Percentiles rank a stretch among this genome's conserved stretches.
Conservation (phyloP, 1,140 invertebrate species). For the Drosophila sulfurigaster region DNA sequence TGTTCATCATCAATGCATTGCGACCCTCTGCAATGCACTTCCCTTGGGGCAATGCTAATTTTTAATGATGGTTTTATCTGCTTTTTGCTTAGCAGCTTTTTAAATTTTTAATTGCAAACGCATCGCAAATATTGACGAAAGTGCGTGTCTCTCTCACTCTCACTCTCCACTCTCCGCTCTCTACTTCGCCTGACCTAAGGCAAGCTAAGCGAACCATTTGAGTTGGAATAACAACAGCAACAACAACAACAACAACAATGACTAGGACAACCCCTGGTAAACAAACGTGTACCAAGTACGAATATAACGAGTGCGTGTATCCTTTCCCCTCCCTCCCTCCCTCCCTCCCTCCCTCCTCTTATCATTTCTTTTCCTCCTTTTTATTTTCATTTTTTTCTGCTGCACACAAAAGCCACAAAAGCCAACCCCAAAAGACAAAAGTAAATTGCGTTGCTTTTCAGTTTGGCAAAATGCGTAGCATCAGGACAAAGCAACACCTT, state of each 20-base stretch:
- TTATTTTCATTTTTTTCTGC: not conserved
- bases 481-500: slow-evolving; percentile 76
- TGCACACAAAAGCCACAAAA: slow-evolving; percentile 59
- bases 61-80: slow-evolving; percentile 51
- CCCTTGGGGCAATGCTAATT: slow-evolving; percentile 35
- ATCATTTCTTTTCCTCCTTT: not conserved
- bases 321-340: not conserved
- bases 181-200: slow-evolving; percentile 37
- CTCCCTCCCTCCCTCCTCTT: not conserved
- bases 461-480: slow-evolving; percentile 67
- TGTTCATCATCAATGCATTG: not conserved
- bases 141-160: slow-evolving; percentile 43
- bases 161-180: not conserved
- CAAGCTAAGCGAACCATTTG: slow-evolving; percentile 21
- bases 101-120: slow-evolving; percentile 61
- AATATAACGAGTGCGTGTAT: not conserved
- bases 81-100: slow-evolving; percentile 21
- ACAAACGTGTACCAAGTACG: not conserved
- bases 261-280: slow-evolving; percentile 44
- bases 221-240: slow-evolving; percentile 43
- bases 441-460: slow-evolving; percentile 74
- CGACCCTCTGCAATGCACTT: slow-evolving; percentile 1
- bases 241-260: not conserved
- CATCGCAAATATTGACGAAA: slow-evolving; percentile 65
- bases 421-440: slow-evolving; percentile 73